Conservation (phyloP, 2,888 invertebrate genomes). For the Slavum lentiscoides region DNA sequence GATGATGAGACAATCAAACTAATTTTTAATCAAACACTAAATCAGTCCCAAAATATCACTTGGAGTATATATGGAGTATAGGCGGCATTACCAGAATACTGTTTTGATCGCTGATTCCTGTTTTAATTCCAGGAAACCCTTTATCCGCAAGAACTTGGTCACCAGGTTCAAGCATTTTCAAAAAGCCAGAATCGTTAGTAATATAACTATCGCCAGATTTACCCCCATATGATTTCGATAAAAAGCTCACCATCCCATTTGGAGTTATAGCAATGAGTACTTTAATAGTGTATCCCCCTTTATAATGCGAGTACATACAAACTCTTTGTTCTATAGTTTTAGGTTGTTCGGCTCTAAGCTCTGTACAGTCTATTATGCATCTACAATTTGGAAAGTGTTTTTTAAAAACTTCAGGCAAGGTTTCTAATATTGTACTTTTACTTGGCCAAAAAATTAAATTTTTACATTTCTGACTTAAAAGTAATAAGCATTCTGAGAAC, state of each 20-base stretch:
- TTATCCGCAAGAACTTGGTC: conserved; percentile 23
- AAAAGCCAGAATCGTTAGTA: conserved; percentile 7
- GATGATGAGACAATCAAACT: background rate
- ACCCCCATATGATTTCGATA: conserved; percentile 11
- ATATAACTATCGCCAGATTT: conserved; percentile 9
- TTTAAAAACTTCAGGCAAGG: conserved; percentile 6
- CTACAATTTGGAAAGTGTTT: conserved; percentile 2
- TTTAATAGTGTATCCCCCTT: conserved; percentile 16
- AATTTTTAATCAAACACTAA: background rate
- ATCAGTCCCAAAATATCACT: background rate
- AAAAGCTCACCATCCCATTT: conserved; percentile 9
- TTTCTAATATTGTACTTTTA: background rate
- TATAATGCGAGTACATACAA: conserved; percentile 10
- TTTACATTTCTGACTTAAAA: conserved; percentile 5
- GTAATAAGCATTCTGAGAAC: conserved; percentile 14
- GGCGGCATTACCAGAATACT: background rate
- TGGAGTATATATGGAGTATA: conserved; percentile 14
- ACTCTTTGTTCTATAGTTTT: background rate
- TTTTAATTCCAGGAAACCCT: too few relatives aligned
- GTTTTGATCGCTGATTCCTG: background rate
- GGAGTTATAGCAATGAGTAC: conserved; percentile 14
- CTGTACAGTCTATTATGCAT: conserved; percentile 7
- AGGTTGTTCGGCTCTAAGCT: background rate
- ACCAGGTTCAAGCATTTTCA: conserved; percentile 9
- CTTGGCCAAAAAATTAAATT: conserved; percentile 17